Evolutionary conservation across 2,797 vertebrate genomes (phyloP), one percentile per base, ranked within the genome.

Genomic region (Fistularia commersonii): DNA sequence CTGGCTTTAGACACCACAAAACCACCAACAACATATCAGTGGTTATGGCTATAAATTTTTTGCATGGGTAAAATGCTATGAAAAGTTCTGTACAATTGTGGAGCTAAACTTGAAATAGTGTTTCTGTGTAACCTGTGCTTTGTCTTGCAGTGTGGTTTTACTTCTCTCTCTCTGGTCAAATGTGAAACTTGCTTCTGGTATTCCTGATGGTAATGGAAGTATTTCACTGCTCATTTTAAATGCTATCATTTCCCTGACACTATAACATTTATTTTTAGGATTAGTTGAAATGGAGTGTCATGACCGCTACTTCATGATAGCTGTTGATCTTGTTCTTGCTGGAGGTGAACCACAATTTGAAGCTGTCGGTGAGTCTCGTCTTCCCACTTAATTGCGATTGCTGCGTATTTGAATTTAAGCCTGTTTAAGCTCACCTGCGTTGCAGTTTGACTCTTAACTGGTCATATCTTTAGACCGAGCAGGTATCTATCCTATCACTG

Each of bases 231-330:
- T 42, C 7, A 9, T 12, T 36, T 7, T 2, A 23, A 23, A 4
- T 23, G n/a, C 1, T 6, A n/a, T 34, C n/a, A 12, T 12, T 8
- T 8, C 34, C 6, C 9, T 11, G 1, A 38, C 6, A 7, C n/a
- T n/a, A n/a, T n/a, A 12, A 8, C n/a, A 1, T 11, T 31, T 34
- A 5, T 11, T 36, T 14, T 34, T 55, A 89, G 83, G 50, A 64
- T 45, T 58, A 6, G 11, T 80, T 71, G 40, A 45, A 0, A 69
- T 78, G 67, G 74, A 76, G 44, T 91, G 89, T 75, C 70, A 5
- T 61, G 82, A 87, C 8, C 72, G 77, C 7, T 82, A 67, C 49
- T 60, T 89, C 47, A 56, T 68, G 66, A 66, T 88, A 45, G 66
- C 78, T 11, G 54, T 79, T 13, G 69, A 76, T 15, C 34, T 80